Evolutionary conservation across 2,113 vertebrate genomes (phyloP).

Genomic region (Lathamus discolor): DNA sequence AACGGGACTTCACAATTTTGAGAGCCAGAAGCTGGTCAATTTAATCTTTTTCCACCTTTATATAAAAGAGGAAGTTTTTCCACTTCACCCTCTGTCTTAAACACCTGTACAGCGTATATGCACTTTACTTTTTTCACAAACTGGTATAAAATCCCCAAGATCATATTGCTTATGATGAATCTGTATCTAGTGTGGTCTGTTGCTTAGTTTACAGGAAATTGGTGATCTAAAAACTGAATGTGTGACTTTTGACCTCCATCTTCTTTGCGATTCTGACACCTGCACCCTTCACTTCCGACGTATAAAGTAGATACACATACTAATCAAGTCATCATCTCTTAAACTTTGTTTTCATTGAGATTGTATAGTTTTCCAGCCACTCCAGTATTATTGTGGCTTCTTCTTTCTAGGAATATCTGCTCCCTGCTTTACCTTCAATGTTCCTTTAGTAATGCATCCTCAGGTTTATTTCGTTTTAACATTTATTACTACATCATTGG

Average conservation of each 20-base stretch:
- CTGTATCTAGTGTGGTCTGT: background rate
- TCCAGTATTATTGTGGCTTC: background rate
- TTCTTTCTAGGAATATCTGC: background rate
- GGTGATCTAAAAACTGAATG: background rate
- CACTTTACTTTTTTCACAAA: background rate
- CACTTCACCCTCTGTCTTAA: background rate
- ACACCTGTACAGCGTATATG: background rate
- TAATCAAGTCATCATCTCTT: background rate
- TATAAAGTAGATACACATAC: background rate
- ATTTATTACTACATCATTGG: background rate
- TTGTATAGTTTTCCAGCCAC: background rate
- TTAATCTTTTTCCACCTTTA: background rate
- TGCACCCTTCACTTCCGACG: background rate
- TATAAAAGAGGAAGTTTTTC: background rate
- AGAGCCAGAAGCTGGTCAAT: background rate
- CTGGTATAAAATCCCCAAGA: accelerated
- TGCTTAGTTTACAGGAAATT: background rate
- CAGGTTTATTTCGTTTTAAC: background rate
- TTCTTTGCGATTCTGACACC: background rate
- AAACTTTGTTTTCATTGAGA: background rate
- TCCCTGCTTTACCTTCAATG: background rate
- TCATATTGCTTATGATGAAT: background rate
- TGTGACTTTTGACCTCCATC: background rate
- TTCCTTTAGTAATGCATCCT: background rate
- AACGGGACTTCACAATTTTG: background rate